phyloP scores from a whole-genome alignment of 2,888 invertebrate genomes.

The Mesochorus sp. region DNA sequence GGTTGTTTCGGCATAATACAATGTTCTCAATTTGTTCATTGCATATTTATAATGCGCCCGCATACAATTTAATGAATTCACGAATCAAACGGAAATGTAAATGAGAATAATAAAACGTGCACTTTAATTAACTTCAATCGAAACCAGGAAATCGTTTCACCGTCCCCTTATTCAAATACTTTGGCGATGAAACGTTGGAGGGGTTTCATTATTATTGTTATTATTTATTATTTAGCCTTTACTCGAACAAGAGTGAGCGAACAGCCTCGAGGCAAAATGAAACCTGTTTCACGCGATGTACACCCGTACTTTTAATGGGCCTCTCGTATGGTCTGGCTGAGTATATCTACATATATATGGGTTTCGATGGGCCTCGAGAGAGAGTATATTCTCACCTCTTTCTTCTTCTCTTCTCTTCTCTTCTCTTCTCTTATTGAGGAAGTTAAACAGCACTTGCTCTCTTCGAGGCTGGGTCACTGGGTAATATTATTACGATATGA shows the following conservation, averaged over 20 bases:
- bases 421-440: slow-evolving; percentile 11
- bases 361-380: slow-evolving; percentile 34
- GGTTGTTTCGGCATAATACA: too few relatives aligned
- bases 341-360: background rate
- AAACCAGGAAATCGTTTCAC: background rate
- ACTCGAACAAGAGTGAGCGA: slow-evolving; percentile 62
- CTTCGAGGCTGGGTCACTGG: slow-evolving; percentile 62
- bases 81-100: background rate
- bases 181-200: too few relatives aligned
- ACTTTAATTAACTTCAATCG: background rate
- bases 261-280: slow-evolving; percentile 55
- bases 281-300: slow-evolving; percentile 69
- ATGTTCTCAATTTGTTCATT: background rate
- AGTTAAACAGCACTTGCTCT: slow-evolving; percentile 1
- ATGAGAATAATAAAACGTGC: background rate
- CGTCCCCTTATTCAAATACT: background rate
- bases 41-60: background rate
- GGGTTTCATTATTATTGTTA: background rate
- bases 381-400: slow-evolving; percentile 20
- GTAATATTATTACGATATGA: slow-evolving; percentile 35
- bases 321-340: slow-evolving; percentile 34
- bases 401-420: slow-evolving; percentile 12
- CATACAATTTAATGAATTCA: too few relatives aligned
- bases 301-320: slow-evolving; percentile 65
- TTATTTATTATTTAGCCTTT: background rate